Evolutionary conservation across 1,140 invertebrate genomes (phyloP).

Genomic region (Nephila pilipes): DNA sequence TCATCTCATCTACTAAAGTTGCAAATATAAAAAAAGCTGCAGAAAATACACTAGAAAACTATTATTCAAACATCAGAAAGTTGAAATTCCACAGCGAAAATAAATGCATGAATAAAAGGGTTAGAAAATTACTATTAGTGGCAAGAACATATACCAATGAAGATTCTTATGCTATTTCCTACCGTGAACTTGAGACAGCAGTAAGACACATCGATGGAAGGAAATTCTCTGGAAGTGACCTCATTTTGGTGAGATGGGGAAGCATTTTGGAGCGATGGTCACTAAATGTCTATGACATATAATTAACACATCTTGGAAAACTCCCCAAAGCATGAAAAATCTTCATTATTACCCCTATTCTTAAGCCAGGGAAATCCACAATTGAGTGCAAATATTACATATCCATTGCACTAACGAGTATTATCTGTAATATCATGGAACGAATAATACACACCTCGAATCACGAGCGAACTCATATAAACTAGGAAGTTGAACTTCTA

Average conservation of each 20-base stretch:
- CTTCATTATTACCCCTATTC: not conserved
- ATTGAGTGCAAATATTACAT: not conserved
- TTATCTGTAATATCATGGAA: not conserved
- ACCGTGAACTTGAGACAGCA: not conserved
- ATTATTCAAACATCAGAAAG: not conserved
- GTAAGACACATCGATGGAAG: not conserved
- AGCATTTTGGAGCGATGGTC: not conserved
- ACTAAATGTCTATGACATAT: not conserved
- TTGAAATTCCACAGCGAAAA: not conserved
- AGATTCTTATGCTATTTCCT: not conserved
- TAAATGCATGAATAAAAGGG: not conserved
- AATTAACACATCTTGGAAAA: not conserved
- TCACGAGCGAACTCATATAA: too few relatives aligned
- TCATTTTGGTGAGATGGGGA: not conserved
- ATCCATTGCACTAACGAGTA: not conserved
- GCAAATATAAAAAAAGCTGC: not conserved
- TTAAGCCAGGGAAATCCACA: conserved; percentile 8
- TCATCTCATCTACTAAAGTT: not conserved
- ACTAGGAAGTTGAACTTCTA: not conserved
- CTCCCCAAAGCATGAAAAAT: not conserved
- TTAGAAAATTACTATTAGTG: not conserved
- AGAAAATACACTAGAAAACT: not conserved
- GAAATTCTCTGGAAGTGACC: not conserved
- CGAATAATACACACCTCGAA: too few relatives aligned
- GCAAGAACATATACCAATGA: not conserved